Evolutionary conservation across 2,888 invertebrate genomes (phyloP).

Genomic region (Catocala fraxini): DNA sequence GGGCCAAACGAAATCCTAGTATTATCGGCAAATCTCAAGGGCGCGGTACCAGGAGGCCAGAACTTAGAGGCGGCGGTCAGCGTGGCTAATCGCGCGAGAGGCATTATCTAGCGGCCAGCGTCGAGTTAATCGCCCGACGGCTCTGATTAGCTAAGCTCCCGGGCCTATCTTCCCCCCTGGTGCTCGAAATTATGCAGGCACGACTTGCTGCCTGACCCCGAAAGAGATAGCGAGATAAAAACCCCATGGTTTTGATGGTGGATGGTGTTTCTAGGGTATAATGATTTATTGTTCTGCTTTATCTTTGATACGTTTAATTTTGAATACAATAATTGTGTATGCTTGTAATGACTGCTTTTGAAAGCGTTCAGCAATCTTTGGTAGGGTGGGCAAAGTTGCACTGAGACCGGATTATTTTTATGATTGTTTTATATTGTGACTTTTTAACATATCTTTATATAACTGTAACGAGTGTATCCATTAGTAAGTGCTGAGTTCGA

Average conservation of each 20-base stretch:
- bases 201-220: slow-evolving; percentile 67
- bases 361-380: neutral
- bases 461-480: no score
- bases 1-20: slow-evolving; percentile 62
- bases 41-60: slow-evolving; percentile 69
- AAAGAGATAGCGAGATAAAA: slow-evolving; percentile 62
- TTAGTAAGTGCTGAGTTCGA: no score
- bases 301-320: slow-evolving; percentile 43
- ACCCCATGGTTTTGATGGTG: slow-evolving; percentile 51
- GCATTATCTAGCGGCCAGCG: slow-evolving; percentile 80
- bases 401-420: no score
- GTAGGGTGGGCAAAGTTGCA: no score
- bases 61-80: slow-evolving; percentile 80
- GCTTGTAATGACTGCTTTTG: slow-evolving; percentile 8
- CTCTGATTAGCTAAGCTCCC: slow-evolving; percentile 84
- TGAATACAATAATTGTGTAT: slow-evolving; percentile 8
- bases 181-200: slow-evolving; percentile 79
- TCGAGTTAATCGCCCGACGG: slow-evolving; percentile 80
- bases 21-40: slow-evolving; percentile 68
- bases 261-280: slow-evolving; percentile 40
- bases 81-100: slow-evolving; percentile 82
- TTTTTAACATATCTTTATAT: no score
- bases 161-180: slow-evolving; percentile 75
- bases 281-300: slow-evolving; percentile 57
- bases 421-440: no score